A percentile compares a stretch with the other conserved stretches of the same genome.
These are phyloP conservation scores for Idaea straminata DNA, from an alignment of 2,888 invertebrate genomes.

Conservation along the genomic window DNA sequence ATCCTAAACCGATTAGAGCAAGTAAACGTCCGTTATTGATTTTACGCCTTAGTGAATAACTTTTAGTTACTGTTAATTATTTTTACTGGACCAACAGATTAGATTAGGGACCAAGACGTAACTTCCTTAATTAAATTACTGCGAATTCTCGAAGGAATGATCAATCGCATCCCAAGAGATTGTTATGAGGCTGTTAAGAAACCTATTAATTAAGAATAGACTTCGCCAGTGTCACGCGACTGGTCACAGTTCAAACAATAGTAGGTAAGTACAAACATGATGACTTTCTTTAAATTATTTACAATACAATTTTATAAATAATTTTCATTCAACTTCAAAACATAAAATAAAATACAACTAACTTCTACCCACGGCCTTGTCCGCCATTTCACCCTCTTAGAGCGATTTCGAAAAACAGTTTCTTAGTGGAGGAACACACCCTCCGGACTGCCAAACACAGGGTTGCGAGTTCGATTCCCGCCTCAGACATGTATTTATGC, in stretches of 20 bases:
- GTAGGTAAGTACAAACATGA: constrained; percentile 14
- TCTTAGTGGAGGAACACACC: too few relatives aligned
- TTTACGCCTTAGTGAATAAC: background rate
- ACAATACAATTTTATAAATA: too few relatives aligned
- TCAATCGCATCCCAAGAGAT: constrained; percentile 54
- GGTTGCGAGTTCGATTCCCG: too few relatives aligned
- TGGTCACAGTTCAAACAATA: background rate
- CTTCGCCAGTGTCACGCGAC: constrained; percentile 25
- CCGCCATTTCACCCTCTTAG: too few relatives aligned
- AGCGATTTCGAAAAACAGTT: too few relatives aligned
- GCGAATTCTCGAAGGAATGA: constrained; percentile 44
- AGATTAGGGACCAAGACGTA: constrained; percentile 17
- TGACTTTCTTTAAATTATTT: too few relatives aligned
- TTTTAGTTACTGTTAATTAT: background rate
- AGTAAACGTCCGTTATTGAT: background rate
- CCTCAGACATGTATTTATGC: too few relatives aligned
- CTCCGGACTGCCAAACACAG: too few relatives aligned
- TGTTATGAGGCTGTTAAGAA: constrained; percentile 51
- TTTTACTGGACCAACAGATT: constrained; percentile 3
- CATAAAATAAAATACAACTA: too few relatives aligned
- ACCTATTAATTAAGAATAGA: constrained; percentile 58
- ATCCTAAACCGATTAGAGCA: background rate
- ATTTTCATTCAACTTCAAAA: too few relatives aligned
- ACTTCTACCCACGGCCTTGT: too few relatives aligned
- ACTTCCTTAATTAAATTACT: constrained; percentile 47